Evolutionary conservation across 2,888 invertebrate genomes (phyloP), one percentile per base, ranked within the genome.

Genomic region (Ochropleura leucogaster): DNA sequence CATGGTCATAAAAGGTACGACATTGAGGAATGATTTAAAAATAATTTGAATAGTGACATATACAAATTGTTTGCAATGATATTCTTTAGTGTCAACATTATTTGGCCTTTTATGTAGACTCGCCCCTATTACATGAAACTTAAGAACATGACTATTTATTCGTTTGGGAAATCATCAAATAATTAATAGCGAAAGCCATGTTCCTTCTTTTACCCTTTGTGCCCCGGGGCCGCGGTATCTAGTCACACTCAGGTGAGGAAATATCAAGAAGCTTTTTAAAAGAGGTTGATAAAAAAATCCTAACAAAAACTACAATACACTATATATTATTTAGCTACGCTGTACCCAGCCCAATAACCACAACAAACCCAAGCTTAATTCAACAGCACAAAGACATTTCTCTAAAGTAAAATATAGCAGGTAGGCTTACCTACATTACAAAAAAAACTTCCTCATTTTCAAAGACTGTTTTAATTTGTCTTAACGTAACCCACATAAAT

Each of bases 401-500:
- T 47, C 40, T 3, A 47, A 10, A 3, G n/a, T 8, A 51, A 47
- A 73, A 74, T 42, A 3, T 46, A 40, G 57, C 30, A 16, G 16
- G 30, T 8, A 16, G 0, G 16, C 55, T 55, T 8, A 57, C 30
- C 12, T 7, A 18, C 5, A 18, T 44, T 3, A 7, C 47, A 49
- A 72, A 62, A n/a, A 30, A 46, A 20, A 47, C 14, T 42, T 75
- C 9, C 30, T 10, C 55, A 10, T 51, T 72, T 6, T 8, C 18
- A 65, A 40, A 68, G 12, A 18, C 18, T 30, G 42, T 10, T 46
- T 42, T 14, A 44, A 72, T 68, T 51, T 40, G 46, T 40, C 55
- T 42, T 47, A 18, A 60, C 20, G 44, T 40, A 65, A 60, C 62
- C 40, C 7, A 49, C 44, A 57, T 47, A 76, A 59, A 82, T n/a